Percentiles rank a stretch among this genome's conserved stretches.
These are phyloP conservation scores for Melanostoma scalare DNA, from an alignment of 2,888 invertebrate genomes.

Conservation along the genomic window DNA sequence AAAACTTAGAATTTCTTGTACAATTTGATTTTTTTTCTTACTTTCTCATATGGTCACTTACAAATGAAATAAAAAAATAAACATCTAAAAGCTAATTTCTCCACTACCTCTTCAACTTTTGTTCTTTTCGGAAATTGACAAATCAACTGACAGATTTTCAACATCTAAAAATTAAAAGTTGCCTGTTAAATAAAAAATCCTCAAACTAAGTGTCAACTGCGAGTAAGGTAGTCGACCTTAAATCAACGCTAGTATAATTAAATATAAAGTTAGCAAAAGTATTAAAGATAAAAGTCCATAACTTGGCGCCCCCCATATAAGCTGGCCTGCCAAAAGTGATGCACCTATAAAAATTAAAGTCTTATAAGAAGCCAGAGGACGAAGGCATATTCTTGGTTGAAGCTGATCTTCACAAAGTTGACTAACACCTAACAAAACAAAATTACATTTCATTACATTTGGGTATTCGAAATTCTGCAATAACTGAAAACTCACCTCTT, in stretches of 20 bases:
- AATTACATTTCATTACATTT: not conserved
- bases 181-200: too few species aligned
- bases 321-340: slow-evolving; percentile 76
- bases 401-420: slow-evolving; percentile 78
- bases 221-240: slow-evolving; percentile 66
- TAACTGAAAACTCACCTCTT: slow-evolving; percentile 72
- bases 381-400: slow-evolving; percentile 79
- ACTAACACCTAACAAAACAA: slow-evolving; percentile 75
- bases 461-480: not conserved
- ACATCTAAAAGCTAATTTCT: too few species aligned
- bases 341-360: slow-evolving; percentile 56
- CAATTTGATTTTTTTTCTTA: not conserved
- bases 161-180: too few species aligned
- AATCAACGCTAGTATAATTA: slow-evolving; percentile 77
- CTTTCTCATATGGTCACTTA: slow-evolving; percentile 24
- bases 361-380: slow-evolving; percentile 78
- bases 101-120: not conserved
- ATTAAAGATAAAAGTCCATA: slow-evolving; percentile 77
- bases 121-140: too few species aligned
- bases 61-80: slow-evolving; percentile 38
- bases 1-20: not conserved
- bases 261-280: slow-evolving; percentile 75
- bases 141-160: too few species aligned
- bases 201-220: too few species aligned
- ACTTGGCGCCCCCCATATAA: slow-evolving; percentile 77